phyloP scores from a whole-genome alignment of 2,888 invertebrate species.

The Nemoura dubitans region DNA sequence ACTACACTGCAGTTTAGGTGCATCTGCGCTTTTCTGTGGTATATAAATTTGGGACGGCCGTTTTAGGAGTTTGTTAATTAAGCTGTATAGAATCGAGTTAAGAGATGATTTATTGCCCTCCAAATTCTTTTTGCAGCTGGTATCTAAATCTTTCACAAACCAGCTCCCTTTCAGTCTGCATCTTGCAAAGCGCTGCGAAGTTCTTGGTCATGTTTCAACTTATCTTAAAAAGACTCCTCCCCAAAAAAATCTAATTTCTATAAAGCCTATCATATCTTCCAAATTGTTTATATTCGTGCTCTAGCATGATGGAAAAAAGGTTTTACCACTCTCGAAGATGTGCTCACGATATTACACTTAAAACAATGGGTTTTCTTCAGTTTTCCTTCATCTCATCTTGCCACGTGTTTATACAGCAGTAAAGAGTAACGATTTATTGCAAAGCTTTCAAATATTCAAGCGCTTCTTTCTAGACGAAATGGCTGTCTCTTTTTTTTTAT shows the following conservation, averaged over 20 bases:
- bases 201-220: no score
- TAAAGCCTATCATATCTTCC: not conserved
- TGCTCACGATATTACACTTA: not conserved
- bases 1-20: no score
- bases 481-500: not conserved
- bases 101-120: not conserved
- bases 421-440: constrained; percentile 21
- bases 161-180: not conserved
- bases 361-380: not conserved
- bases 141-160: not conserved
- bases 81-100: not conserved
- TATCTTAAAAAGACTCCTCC: not conserved
- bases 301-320: not conserved
- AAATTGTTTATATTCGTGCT: not conserved
- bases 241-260: not conserved
- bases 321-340: no score
- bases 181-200: no score
- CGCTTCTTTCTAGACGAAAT: not conserved
- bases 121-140: not conserved
- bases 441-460: constrained; percentile 30
- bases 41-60: no score
- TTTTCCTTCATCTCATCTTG: not conserved
- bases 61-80: no score
- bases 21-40: no score
- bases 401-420: not conserved